These are phyloP conservation scores for Ceratina australensis DNA, from an alignment of 1,140 invertebrate genomes.

Conservation along the genomic window DNA sequence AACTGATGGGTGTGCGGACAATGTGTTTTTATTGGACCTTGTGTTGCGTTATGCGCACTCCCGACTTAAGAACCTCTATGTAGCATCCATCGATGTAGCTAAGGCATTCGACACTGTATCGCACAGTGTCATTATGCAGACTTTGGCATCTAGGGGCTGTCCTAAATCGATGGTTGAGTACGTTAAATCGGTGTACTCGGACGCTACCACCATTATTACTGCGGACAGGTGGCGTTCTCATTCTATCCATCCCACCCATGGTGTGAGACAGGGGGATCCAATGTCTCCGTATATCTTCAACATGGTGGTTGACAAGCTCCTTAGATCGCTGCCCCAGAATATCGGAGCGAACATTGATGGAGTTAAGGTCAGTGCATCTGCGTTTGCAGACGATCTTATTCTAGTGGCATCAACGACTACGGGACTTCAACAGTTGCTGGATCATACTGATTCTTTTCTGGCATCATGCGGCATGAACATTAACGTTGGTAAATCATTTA, in stretches of 20 bases:
- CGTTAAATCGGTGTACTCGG: neutral
- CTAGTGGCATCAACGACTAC: neutral
- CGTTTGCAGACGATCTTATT: neutral
- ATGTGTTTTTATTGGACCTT: neutral
- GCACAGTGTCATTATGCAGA: neutral
- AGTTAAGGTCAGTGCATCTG: neutral
- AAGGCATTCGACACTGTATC: neutral
- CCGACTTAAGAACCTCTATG: neutral
- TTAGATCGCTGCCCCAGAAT: neutral
- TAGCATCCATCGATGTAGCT: neutral
- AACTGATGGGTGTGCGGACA: neutral
- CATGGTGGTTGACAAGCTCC: neutral
- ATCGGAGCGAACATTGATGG: neutral
- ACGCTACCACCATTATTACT: neutral
- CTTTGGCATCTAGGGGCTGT: neutral
- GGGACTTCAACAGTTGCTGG: neutral
- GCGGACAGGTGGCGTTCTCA: neutral
- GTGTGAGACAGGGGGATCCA: neutral
- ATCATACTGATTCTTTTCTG: neutral
- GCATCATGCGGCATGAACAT: neutral
- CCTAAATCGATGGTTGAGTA: neutral
- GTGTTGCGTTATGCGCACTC: neutral
- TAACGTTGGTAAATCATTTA: neutral
- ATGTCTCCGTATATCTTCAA: slow-evolving; percentile 2
- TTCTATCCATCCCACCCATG: neutral